phyloP scores from a whole-genome alignment of 2,888 invertebrate species.

The Polyommatus icarus region DNA sequence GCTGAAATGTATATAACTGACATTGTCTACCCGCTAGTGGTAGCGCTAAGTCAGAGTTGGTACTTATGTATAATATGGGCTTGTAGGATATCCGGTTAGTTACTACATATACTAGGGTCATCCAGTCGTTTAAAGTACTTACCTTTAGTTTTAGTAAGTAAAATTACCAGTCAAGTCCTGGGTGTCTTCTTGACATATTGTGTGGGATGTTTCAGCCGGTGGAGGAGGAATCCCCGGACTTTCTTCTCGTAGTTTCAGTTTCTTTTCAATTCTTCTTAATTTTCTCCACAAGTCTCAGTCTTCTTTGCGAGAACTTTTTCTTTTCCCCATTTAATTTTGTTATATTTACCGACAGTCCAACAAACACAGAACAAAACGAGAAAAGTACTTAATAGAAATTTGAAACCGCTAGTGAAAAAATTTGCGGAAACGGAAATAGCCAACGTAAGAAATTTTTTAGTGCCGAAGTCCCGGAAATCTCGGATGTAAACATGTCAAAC shows the following conservation, averaged over 20 bases:
- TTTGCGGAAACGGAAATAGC: too few species aligned
- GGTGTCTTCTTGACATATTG: background rate
- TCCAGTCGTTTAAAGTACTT: background rate
- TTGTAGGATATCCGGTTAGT: too few species aligned
- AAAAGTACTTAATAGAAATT: too few species aligned
- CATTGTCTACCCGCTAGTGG: conserved; percentile 1
- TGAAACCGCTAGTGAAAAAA: too few species aligned
- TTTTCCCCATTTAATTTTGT: background rate
- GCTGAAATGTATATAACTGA: conserved; percentile 4
- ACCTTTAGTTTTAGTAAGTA: background rate
- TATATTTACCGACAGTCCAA: too few species aligned
- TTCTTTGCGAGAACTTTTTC: background rate
- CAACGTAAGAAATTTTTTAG: too few species aligned
- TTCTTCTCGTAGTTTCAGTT: background rate
- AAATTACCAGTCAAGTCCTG: background rate
- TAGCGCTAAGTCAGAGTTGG: background rate
- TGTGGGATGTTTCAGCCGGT: background rate
- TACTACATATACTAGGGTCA: background rate
- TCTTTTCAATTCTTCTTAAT: background rate
- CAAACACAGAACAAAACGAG: too few species aligned
- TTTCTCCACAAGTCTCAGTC: background rate
- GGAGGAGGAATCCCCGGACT: background rate
- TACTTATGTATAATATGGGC: too few species aligned
- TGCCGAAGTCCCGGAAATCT: too few species aligned
- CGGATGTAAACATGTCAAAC: too few species aligned